Evolutionary conservation across 2,113 vertebrate species (phyloP).

Genomic region (Ptychochromis oligacanthus): DNA sequence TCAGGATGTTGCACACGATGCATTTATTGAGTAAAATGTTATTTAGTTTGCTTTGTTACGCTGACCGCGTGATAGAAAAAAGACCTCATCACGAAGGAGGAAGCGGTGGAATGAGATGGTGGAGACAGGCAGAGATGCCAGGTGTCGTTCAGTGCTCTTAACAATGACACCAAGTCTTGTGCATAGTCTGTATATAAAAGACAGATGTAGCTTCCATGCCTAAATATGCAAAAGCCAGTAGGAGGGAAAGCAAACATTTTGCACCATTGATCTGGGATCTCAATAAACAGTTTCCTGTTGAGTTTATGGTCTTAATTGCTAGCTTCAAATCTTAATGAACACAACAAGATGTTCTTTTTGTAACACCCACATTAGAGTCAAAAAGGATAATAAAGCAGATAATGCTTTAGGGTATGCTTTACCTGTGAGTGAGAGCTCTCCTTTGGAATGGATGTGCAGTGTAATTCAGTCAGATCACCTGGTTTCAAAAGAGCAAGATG

Average conservation of each 20-base stretch:
- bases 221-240: neutral
- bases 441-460: neutral
- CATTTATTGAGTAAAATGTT: neutral
- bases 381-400: neutral
- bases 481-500: neutral
- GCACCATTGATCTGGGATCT: neutral
- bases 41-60: slow-evolving; percentile 4
- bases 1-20: neutral
- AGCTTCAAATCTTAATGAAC: neutral
- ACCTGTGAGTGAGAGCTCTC: neutral
- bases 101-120: neutral
- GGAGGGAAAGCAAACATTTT: neutral
- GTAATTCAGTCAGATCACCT: neutral
- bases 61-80: neutral
- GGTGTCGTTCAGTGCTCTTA: neutral
- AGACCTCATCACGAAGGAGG: neutral
- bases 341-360: neutral
- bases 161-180: too few species aligned
- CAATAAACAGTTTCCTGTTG: neutral
- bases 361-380: neutral
- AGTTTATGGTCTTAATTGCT: neutral
- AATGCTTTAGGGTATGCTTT: neutral
- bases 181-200: neutral
- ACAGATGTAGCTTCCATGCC: neutral
- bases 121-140: neutral